Base-by-base conservation (phyloP, 1,140 invertebrate species). In the Apis dorsata region DNA sequence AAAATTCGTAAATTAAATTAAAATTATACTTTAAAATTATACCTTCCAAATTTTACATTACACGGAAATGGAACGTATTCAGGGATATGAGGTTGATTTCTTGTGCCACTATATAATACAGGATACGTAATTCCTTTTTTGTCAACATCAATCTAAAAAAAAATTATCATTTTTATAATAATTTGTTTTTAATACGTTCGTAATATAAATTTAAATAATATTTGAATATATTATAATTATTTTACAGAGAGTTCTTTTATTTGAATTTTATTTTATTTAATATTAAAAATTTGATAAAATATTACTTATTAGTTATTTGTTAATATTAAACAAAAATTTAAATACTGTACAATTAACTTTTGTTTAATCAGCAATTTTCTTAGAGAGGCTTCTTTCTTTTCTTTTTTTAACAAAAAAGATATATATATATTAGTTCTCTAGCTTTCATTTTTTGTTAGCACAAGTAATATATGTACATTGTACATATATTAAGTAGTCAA, bases 61-160 rank as follows among this genome's bases (percentile, higher is more conserved):
- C 94, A 95, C 19, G 94, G 94, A 84, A 95, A 95, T 34, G 91
- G 85, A 34, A 92, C 71, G 8, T 81, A 49, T 8, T 83, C 68
- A 1, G 93, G 85, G 69, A 94, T 88, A 13, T 73, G 81, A 13
- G 89, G 89, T 77, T 94, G 94, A 70, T 89, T 91, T 79, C 93
- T 86, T 24, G 92, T 82, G 1, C 88, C 87, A 53, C 88, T 88
- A 19, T 83, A 72, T 12, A 90, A 66, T 60, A 59, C 74, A 49
- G 91, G 92, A 84, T 93, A 93, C 10, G 24, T 62, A 9, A 93
- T 85, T 34, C 89, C 91, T 77, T 77, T 83, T 15, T 82, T 69
- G 24, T 92, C 86, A 15, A 86, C 11, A 11, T 90, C 86, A 9
- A 88, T 74, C 93, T 92, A 21, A 57, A 90, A 57, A 90, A 90